These are phyloP conservation scores for Argyrosomus regius DNA, from an alignment of 2,797 vertebrate species.

Conservation along the genomic window DNA sequence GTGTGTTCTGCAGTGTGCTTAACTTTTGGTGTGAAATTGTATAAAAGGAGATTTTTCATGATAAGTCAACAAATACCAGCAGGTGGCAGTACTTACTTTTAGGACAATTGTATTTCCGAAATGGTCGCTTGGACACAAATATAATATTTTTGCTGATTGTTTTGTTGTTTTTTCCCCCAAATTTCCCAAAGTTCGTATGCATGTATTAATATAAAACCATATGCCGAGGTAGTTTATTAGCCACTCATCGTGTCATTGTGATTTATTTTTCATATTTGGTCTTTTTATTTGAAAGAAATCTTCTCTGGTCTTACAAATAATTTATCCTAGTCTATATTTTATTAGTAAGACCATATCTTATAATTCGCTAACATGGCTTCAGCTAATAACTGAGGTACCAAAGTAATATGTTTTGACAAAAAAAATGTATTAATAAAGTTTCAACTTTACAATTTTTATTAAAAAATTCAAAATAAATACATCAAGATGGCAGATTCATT, in stretches of 20 bases:
- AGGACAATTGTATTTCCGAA: not conserved
- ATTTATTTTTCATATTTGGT: not conserved
- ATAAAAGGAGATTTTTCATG: not conserved
- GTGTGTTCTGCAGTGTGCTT: not conserved
- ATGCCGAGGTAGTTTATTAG: not conserved
- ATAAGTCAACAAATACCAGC: constrained; percentile 30
- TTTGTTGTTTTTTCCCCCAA: not conserved
- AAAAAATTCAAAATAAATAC: not conserved
- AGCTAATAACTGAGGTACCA: not conserved
- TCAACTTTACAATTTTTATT: not conserved
- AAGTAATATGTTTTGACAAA: not conserved
- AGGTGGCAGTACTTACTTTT: constrained; percentile 65
- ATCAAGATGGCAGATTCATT: not conserved
- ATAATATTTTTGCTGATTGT: not conserved
- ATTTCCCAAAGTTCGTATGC: not conserved
- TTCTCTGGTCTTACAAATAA: not conserved
- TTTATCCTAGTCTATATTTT: not conserved
- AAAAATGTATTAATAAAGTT: not conserved
- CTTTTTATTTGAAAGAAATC: too few species aligned
- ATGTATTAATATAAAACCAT: not conserved
- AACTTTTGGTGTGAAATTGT: not conserved
- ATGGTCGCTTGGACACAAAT: not conserved
- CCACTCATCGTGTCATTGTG: too few species aligned
- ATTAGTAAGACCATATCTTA: not conserved
- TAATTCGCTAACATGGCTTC: not conserved